phyloP scores from a whole-genome alignment of 2,888 invertebrate genomes.

The Nymphalis c-album region DNA sequence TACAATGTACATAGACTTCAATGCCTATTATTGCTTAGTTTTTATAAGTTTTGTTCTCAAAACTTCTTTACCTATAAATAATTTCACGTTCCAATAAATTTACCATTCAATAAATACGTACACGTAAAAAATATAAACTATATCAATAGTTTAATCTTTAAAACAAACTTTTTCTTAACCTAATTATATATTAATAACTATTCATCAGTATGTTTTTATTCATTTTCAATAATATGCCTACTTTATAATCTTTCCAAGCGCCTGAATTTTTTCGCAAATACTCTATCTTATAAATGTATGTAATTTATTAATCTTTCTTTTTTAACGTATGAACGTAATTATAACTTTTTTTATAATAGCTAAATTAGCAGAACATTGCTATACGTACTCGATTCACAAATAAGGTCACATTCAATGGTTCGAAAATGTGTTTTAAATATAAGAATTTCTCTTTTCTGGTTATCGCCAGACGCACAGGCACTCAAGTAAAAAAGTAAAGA shows the following conservation, averaged over 20 bases:
- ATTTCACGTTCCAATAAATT: slow-evolving; percentile 81
- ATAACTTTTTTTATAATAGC: slow-evolving; percentile 66
- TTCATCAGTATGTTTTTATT: slow-evolving; percentile 79
- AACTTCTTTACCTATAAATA: slow-evolving; percentile 79
- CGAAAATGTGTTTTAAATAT: slow-evolving; percentile 56
- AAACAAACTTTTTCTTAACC: slow-evolving; percentile 78
- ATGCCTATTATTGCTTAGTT: slow-evolving; percentile 80
- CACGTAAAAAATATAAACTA: slow-evolving; percentile 82
- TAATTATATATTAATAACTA: slow-evolving; percentile 82
- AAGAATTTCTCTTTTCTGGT: slow-evolving; percentile 46
- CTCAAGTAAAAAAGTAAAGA: slow-evolving; percentile 70
- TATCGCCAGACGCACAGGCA: slow-evolving; percentile 68
- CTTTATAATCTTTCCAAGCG: slow-evolving; percentile 81
- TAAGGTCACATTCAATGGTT: slow-evolving; percentile 63
- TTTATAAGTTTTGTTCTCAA: slow-evolving; percentile 79
- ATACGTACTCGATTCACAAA: slow-evolving; percentile 49
- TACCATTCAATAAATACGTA: slow-evolving; percentile 82
- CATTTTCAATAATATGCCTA: slow-evolving; percentile 80
- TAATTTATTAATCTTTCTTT: slow-evolving; percentile 56
- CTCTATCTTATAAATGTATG: slow-evolving; percentile 68
- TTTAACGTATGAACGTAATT: slow-evolving; percentile 67
- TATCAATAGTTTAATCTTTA: slow-evolving; percentile 82
- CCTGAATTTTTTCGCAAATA: slow-evolving; percentile 72
- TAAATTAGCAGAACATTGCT: slow-evolving; percentile 60
- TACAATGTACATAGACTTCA: slow-evolving; percentile 79